Base-by-base conservation (phyloP, 2,888 invertebrate species). In the Pecten maximus region DNA sequence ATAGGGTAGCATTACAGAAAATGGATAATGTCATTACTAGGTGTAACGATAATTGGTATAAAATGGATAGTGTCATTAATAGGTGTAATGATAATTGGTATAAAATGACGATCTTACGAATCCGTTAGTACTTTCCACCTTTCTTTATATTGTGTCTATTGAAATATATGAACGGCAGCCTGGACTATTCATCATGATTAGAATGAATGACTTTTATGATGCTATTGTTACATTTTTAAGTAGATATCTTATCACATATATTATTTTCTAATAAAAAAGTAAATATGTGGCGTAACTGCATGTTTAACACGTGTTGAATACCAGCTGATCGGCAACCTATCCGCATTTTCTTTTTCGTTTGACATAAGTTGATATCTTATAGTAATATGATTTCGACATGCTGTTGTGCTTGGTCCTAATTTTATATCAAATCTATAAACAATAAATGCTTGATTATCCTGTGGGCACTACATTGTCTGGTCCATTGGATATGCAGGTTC, bases 61-160 rank as follows among this genome's bases (percentile, higher is more conserved):
- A 35, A 54, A 74, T 74, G 74, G 6, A 28, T 28, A 28, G 10
- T 74, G 74, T 74, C 74, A 74, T 74, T 74, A 74, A 4, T 28
- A 74, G 35, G 74, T 74, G 74, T 74, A 74, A 74, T 28, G 74
- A 35, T 74, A 35, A 74, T 74, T 74, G 35, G 35, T 74, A 74
- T 28, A 44, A 54, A 28, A 35, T 28, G 74, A 35, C 74, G 35
- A 74, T 74, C 74, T 28, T 8, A 35, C 54, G 54, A 54, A 54
- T 54, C 23, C 1, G 54, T 54, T 74, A 6, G 74, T 35, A 74
- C 10, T 74, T 74, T 74, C 35, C 28, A 74, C 35, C 35, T 35
- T 74, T 74, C 28, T 35, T 74, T 74, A 10, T 16, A 35, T 35
- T 15, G 19, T 35, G 28, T 74, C 28, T 74, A 35, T 74, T 74